A percentile compares a stretch with the other conserved stretches of the same genome.
These are phyloP conservation scores for Tragelaphus buxtoni DNA, from an alignment of 2,113 vertebrate species.

Conservation along the genomic window DNA sequence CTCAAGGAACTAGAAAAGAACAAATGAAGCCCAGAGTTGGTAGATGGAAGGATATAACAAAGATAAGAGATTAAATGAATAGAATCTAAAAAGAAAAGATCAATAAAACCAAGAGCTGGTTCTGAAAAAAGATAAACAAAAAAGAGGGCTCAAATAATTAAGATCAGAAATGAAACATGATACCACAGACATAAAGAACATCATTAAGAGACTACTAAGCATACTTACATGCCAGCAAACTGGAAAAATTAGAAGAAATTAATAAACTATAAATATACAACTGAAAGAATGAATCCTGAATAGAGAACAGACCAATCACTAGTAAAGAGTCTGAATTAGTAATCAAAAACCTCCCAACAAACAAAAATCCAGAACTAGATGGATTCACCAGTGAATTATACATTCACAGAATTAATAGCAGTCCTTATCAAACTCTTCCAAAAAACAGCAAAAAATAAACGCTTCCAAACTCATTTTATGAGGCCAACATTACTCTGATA, in stretches of 20 bases:
- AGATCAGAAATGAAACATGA: background rate
- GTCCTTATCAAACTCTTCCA: background rate
- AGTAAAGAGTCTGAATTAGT: background rate
- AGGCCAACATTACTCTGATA: background rate
- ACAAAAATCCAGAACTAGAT: background rate
- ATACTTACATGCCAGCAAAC: background rate
- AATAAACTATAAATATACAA: background rate
- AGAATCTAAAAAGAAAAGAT: background rate
- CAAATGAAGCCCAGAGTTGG: background rate
- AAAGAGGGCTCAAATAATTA: background rate
- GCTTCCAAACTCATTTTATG: background rate
- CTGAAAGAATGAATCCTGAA: background rate
- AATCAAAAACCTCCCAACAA: background rate
- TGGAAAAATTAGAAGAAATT: background rate
- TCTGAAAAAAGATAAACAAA: background rate
- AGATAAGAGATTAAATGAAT: background rate
- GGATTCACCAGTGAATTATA: background rate
- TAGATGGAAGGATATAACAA: background rate
- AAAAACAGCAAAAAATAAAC: background rate
- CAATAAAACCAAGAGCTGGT: background rate
- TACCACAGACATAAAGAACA: background rate
- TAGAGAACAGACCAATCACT: background rate
- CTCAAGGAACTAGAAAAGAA: background rate
- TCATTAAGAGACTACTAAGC: background rate
- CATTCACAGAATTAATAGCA: background rate